A percentile compares a stretch with the other conserved stretches of the same genome.
Evolutionary conservation across 30 jellyfish, hydroid and myxozoan genomes (phyloP).

Genomic region (Cassiopea xamachana): DNA sequence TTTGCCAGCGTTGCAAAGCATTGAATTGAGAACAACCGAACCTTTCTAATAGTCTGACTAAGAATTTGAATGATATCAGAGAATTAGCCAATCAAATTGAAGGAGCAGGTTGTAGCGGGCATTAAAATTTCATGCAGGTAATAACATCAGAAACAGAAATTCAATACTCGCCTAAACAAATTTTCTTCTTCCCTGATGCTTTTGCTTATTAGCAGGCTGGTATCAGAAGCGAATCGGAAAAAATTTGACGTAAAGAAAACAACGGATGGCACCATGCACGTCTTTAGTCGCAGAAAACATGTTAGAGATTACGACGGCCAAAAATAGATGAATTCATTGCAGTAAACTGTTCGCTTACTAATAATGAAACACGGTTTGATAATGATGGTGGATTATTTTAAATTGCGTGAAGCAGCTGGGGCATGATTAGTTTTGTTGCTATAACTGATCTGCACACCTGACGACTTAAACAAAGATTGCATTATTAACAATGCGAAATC

Average conservation of each 20-base stretch:
- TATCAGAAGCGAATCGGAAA: neutral
- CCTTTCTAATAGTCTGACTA: neutral
- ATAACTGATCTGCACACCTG: neutral
- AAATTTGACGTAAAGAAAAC: neutral
- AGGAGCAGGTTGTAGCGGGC: neutral
- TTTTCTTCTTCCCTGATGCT: neutral
- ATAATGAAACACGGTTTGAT: neutral
- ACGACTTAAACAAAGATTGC: neutral
- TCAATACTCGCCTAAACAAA: neutral
- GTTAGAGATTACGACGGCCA: neutral
- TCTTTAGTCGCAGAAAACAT: neutral
- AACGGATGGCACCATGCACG: neutral
- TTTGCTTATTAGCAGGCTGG: neutral
- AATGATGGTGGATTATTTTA: neutral
- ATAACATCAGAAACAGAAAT: neutral
- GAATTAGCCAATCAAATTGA: neutral
- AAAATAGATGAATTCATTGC: neutral
- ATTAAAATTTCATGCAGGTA: neutral
- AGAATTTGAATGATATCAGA: neutral
- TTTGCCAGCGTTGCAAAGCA: neutral
- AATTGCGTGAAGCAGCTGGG: neutral
- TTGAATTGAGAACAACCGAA: neutral
- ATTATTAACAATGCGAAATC: too few relatives aligned
- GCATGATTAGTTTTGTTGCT: neutral
- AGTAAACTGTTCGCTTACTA: neutral